Percentiles rank a stretch among this genome's conserved stretches.
phyloP scores from a whole-genome alignment of 2,888 invertebrate genomes.

The Dyspetes luteomarginatus region DNA sequence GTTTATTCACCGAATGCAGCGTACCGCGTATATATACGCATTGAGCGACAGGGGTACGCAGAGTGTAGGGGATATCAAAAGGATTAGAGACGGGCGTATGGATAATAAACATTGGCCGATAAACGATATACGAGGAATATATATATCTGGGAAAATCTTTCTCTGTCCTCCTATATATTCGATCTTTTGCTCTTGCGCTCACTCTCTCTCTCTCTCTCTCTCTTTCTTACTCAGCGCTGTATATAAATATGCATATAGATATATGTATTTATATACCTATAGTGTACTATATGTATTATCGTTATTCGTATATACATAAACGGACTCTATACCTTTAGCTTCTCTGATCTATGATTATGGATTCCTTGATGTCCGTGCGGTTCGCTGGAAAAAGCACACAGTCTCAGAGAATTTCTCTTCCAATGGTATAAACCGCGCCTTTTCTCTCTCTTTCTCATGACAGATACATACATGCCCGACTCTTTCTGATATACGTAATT shows the following conservation, averaged over 20 bases:
- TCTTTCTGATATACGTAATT: slow-evolving; percentile 13
- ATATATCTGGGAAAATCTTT: slow-evolving; percentile 63
- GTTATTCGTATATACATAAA: slow-evolving; percentile 34
- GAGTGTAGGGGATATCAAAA: slow-evolving; percentile 77
- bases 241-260: background rate
- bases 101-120: slow-evolving; percentile 81
- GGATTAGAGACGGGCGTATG: slow-evolving; percentile 78
- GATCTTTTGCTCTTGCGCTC: slow-evolving; percentile 34
- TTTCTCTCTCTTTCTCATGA: slow-evolving; percentile 5
- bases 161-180: slow-evolving; percentile 37
- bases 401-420: slow-evolving; percentile 29
- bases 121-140: slow-evolving; percentile 78
- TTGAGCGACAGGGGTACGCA: slow-evolving; percentile 52
- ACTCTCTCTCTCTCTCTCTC: slow-evolving; percentile 44
- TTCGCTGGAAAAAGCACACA: slow-evolving; percentile 55
- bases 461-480: background rate
- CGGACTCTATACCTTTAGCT: slow-evolving; percentile 41
- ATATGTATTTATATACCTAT: background rate
- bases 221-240: background rate
- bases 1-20: slow-evolving; percentile 75
- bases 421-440: slow-evolving; percentile 16
- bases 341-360: slow-evolving; percentile 77
- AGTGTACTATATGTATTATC: slow-evolving; percentile 12
- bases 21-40: no score
- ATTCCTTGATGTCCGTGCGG: slow-evolving; percentile 70